Evolutionary conservation across 37 sponge, comb jelly and placozoan species (phyloP).

Genomic region (Bolinopsis microptera): DNA sequence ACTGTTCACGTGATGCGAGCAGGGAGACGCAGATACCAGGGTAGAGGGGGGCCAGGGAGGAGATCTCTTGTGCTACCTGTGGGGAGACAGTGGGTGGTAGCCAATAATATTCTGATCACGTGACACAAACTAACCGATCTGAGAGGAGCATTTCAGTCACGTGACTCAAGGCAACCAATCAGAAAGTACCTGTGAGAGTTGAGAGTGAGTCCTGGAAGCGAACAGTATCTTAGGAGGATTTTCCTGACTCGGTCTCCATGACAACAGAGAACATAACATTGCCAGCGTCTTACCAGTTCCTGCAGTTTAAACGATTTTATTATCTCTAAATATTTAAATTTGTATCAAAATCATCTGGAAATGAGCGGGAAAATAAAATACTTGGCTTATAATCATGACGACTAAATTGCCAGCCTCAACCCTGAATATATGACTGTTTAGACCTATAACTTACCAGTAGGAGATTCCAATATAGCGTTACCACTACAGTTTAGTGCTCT

Average conservation of each 20-base stretch:
- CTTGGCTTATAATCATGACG: too few species aligned
- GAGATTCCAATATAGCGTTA: constrained; percentile 35
- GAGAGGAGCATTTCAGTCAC: too few species aligned
- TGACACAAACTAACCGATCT: background rate
- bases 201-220: background rate
- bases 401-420: too few species aligned
- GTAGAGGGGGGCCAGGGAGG: constrained; percentile 6
- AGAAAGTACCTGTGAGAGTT: constrained; percentile 19
- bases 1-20: constrained; percentile 16
- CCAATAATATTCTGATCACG: background rate
- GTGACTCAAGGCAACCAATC: too few species aligned
- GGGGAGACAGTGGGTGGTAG: background rate
- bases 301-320: too few species aligned
- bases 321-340: too few species aligned
- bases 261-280: constrained; percentile 41
- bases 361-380: too few species aligned
- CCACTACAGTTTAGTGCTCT: background rate
- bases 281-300: constrained; percentile 43
- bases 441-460: constrained; percentile 24
- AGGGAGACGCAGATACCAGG: background rate
- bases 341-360: too few species aligned
- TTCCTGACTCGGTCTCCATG: constrained; percentile 2
- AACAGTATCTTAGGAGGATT: background rate
- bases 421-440: too few species aligned
- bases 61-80: constrained; percentile 26